phyloP scores from a whole-genome alignment of 2,797 vertebrate genomes.

The Danio tinwini region DNA sequence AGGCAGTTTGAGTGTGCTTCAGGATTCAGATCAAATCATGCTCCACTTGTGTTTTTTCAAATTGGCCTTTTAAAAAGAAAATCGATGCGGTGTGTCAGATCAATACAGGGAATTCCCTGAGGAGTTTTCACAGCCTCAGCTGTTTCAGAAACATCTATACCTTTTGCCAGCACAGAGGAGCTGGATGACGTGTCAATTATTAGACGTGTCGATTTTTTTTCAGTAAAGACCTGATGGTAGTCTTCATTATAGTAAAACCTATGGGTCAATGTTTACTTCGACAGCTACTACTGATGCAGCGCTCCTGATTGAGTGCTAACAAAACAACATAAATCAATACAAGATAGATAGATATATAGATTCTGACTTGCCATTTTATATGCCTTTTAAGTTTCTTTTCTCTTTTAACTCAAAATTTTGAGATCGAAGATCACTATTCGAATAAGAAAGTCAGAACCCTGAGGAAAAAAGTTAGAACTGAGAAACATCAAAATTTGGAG shows the following conservation, averaged over 20 bases:
- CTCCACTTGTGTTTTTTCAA: constrained; percentile 1
- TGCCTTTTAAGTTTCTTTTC: too few relatives aligned
- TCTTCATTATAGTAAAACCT: constrained; percentile 42
- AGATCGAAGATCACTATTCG: too few relatives aligned
- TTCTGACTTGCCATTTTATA: not conserved
- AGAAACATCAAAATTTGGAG: too few relatives aligned
- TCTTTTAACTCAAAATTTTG: too few relatives aligned
- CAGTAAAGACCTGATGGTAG: constrained; percentile 23
- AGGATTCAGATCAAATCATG: not conserved
- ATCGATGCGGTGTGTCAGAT: constrained; percentile 36
- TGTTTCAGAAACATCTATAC: constrained; percentile 18
- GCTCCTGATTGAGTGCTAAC: constrained; percentile 10
- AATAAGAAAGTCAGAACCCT: too few relatives aligned
- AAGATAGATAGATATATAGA: too few relatives aligned
- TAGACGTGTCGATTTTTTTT: constrained; percentile 1
- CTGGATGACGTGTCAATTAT: constrained; percentile 52
- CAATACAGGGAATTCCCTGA: constrained; percentile 9
- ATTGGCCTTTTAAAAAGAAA: constrained; percentile 33
- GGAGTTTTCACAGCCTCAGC: constrained; percentile 37
- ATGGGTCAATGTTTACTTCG: not conserved
- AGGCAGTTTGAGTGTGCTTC: not conserved
- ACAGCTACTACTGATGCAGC: constrained; percentile 5
- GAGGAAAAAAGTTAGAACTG: too few relatives aligned
- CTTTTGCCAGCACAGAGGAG: constrained; percentile 38
- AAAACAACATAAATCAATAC: too few relatives aligned